Percentiles rank a stretch among this genome's conserved stretches.
Evolutionary conservation across 2,888 invertebrate species (phyloP).

Genomic region (Selenia dentaria): DNA sequence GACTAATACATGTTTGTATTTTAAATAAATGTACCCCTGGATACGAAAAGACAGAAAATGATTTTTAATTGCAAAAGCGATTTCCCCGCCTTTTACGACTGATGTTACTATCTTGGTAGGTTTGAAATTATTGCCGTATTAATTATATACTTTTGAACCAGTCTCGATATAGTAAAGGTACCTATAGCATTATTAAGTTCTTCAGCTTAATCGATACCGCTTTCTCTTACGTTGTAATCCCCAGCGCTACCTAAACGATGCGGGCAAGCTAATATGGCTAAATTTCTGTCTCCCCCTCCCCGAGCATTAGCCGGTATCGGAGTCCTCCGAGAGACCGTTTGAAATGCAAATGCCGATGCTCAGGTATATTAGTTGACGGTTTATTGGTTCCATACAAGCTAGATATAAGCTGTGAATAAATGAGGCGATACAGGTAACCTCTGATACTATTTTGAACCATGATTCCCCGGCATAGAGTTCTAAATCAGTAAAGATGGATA

Average conservation of each 20-base stretch:
- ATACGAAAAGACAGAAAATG: too few species aligned
- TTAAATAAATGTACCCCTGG: too few species aligned
- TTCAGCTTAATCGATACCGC: slow-evolving; percentile 18
- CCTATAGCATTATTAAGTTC: too few species aligned
- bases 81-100: too few species aligned
- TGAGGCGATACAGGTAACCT: slow-evolving; percentile 14
- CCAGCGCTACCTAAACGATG: slow-evolving; percentile 40
- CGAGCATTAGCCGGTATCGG: slow-evolving; percentile 50
- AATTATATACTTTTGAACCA: too few species aligned
- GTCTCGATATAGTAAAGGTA: too few species aligned
- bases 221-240: slow-evolving; percentile 22
- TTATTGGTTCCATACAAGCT: slow-evolving; percentile 62
- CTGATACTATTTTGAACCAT: slow-evolving; percentile 3
- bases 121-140: too few species aligned
- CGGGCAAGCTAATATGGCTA: slow-evolving; percentile 58
- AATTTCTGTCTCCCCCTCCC: slow-evolving; percentile 55
- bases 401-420: slow-evolving; percentile 36
- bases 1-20: too few species aligned
- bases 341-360: slow-evolving; percentile 75
- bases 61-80: too few species aligned
- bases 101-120: too few species aligned
- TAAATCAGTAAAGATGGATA: too few species aligned
- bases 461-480: slow-evolving; percentile 6
- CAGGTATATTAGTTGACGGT: slow-evolving; percentile 69
- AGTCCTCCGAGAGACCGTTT: slow-evolving; percentile 54